Percentiles rank a stretch among this genome's conserved stretches.
These are phyloP conservation scores for Malacoctenus gilli DNA, from an alignment of 2,797 vertebrate genomes.

Conservation along the genomic window DNA sequence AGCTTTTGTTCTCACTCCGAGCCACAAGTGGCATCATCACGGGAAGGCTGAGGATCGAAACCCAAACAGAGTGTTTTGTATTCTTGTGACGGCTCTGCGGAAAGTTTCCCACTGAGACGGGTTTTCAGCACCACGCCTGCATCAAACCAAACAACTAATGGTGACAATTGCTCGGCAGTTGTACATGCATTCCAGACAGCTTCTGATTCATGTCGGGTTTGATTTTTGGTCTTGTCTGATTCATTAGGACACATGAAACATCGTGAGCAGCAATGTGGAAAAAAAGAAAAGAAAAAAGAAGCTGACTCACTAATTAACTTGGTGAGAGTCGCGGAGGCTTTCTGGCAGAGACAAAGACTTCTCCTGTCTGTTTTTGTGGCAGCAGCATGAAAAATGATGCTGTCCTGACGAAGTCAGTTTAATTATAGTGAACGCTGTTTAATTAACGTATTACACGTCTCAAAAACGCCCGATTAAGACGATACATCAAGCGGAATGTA, in stretches of 20 bases:
- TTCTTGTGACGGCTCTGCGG: not conserved
- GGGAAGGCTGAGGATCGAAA: not conserved
- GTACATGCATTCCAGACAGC: not conserved
- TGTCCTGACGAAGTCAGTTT: not conserved
- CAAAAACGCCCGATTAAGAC: not conserved
- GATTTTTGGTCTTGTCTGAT: constrained; percentile 28
- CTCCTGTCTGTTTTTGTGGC: constrained; percentile 11
- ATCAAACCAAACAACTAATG: not conserved
- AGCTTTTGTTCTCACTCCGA: too few species aligned
- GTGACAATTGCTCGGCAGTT: not conserved
- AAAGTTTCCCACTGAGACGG: not conserved
- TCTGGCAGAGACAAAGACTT: constrained; percentile 26
- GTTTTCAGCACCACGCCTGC: not conserved
- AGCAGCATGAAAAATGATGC: not conserved
- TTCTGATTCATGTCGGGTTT: constrained; percentile 6
- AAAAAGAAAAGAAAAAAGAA: too few species aligned
- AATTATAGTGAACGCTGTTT: not conserved
- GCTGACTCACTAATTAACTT: constrained; percentile 35
- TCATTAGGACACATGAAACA: constrained; percentile 18
- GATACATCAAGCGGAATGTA: not conserved
- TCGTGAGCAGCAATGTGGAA: constrained; percentile 18
- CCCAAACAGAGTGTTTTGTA: not conserved
- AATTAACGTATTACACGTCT: constrained; percentile 5
- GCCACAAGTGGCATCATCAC: not conserved
- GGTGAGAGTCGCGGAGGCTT: constrained; percentile 30